Percentiles rank a stretch among this genome's conserved stretches.
These are phyloP conservation scores for Enteromius viviparus DNA, from an alignment of 2,797 vertebrate species.

Conservation along the genomic window DNA sequence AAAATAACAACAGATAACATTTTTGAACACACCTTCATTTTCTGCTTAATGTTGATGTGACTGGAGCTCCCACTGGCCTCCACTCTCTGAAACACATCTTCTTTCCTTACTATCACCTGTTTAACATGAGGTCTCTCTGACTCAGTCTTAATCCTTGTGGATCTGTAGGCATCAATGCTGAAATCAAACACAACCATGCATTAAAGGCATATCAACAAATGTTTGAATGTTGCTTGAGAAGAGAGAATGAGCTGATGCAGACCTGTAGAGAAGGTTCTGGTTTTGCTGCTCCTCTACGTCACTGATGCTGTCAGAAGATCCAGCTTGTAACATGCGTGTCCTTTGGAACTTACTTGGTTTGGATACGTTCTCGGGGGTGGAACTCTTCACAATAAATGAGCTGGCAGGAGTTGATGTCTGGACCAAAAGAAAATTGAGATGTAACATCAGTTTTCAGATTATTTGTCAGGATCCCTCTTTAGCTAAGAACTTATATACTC, in stretches of 20 bases:
- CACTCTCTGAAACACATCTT: conserved; percentile 81
- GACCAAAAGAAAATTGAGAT: not conserved
- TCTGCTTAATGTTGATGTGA: conserved; percentile 86
- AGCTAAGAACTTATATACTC: not conserved
- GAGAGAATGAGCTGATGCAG: not conserved
- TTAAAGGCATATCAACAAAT: not conserved
- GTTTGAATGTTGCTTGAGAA: not conserved
- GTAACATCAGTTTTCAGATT: not conserved
- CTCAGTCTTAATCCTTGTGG: conserved; percentile 87
- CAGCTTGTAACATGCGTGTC: conserved; percentile 70
- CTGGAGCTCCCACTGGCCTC: conserved; percentile 75
- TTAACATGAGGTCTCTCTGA: conserved; percentile 83
- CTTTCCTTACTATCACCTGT: conserved; percentile 89
- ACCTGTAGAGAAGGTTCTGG: conserved; percentile 90
- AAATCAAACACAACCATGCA: conserved; percentile 6
- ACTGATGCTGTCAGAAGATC: conserved; percentile 79
- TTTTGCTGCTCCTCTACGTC: conserved; percentile 78
- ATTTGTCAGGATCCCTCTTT: not conserved
- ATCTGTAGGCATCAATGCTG: conserved; percentile 81
- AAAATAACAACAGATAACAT: not conserved
- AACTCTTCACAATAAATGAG: conserved; percentile 74
- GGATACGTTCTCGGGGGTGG: conserved; percentile 70
- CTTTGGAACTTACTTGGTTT: conserved; percentile 82
- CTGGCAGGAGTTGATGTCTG: conserved; percentile 82
- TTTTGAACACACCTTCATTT: conserved; percentile 84